Percentiles rank a stretch among this genome's conserved stretches.
phyloP scores from a whole-genome alignment of 1,140 invertebrate genomes.

The Lerema accius region DNA sequence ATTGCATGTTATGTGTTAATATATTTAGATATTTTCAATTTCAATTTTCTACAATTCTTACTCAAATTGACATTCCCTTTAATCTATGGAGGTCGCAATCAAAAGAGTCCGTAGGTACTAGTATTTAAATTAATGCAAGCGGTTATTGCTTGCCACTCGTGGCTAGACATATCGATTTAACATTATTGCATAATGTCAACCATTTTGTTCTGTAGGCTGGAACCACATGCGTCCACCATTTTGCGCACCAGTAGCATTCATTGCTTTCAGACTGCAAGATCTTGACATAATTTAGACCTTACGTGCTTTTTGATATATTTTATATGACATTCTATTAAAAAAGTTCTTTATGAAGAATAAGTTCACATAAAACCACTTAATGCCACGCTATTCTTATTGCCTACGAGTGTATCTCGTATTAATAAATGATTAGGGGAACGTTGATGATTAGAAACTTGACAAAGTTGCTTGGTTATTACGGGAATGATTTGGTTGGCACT shows the following conservation, averaged over 20 bases:
- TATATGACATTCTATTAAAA: too few relatives aligned
- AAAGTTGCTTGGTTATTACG: constrained; percentile 18
- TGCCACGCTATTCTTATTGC: too few relatives aligned
- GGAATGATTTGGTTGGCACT: constrained; percentile 34
- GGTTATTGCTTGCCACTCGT: background rate
- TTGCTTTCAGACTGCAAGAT: background rate
- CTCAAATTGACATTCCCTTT: too few relatives aligned
- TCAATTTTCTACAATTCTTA: too few relatives aligned
- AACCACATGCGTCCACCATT: constrained; percentile 65
- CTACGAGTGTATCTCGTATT: too few relatives aligned
- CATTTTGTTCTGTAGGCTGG: constrained; percentile 67
- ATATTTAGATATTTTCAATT: too few relatives aligned
- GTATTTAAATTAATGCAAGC: background rate
- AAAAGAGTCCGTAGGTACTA: background rate
- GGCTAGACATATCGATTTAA: constrained; percentile 67
- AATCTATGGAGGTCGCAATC: too few relatives aligned
- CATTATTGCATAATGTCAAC: constrained; percentile 72
- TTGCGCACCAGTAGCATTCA: constrained; percentile 42
- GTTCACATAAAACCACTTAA: too few relatives aligned
- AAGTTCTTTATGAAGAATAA: too few relatives aligned
- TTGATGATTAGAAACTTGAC: too few relatives aligned
- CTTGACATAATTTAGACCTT: background rate
- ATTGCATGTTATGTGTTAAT: too few relatives aligned
- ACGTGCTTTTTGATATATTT: background rate
- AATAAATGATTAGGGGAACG: too few relatives aligned